phyloP scores from a whole-genome alignment of 2,888 invertebrate genomes.

The Calliopum simillimum region DNA sequence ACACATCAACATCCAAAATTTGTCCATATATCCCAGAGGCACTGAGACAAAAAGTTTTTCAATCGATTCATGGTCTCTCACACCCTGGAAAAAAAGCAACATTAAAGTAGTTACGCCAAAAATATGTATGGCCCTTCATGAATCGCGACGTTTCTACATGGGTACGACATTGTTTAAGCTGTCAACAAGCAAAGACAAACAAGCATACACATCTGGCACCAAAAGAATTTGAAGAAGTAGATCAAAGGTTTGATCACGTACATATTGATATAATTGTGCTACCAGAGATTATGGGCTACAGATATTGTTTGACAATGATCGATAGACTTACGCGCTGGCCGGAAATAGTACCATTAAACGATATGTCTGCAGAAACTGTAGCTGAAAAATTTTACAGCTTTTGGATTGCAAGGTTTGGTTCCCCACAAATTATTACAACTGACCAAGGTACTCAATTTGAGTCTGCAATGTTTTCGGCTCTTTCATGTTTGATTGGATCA shows the following conservation, averaged over 20 bases:
- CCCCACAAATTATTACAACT: no score
- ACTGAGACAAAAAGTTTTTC: constrained; percentile 29
- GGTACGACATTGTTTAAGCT: constrained; percentile 32
- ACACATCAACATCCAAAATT: constrained; percentile 25
- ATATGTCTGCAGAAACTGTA: no score
- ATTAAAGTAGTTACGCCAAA: constrained; percentile 25
- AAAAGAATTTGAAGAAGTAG: no score
- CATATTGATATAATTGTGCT: constrained; percentile 27
- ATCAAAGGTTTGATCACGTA: constrained; percentile 8
- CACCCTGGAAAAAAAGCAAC: constrained; percentile 37
- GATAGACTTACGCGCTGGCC: no score
- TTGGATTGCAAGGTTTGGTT: no score
- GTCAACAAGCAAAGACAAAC: constrained; percentile 18
- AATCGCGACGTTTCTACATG: constrained; percentile 30
- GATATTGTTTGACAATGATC: no score
- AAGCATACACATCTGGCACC: no score
- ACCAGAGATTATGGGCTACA: background rate
- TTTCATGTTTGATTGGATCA: no score
- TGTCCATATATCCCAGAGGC: constrained; percentile 35
- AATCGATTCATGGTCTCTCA: constrained; percentile 29
- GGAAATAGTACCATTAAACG: no score
- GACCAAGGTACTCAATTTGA: no score
- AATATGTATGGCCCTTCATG: constrained; percentile 43
- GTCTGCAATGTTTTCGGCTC: no score
- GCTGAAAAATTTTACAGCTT: no score